Percentiles rank a stretch among this genome's conserved stretches.
phyloP scores from a whole-genome alignment of 2,797 vertebrate genomes.

The Momotus momota region DNA sequence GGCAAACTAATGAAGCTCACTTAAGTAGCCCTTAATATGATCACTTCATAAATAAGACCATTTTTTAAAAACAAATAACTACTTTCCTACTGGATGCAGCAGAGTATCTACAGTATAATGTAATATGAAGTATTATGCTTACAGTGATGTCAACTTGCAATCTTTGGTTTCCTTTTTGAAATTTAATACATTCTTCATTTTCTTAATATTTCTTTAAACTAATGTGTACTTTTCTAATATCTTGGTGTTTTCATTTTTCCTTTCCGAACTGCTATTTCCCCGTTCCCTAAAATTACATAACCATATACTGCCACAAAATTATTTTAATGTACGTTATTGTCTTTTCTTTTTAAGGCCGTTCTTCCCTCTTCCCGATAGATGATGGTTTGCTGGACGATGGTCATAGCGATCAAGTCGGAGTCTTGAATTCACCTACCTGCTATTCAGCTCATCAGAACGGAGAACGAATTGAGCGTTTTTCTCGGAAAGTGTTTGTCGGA shows the following conservation, averaged over 20 bases:
- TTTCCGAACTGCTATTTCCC: not conserved
- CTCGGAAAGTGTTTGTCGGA: constrained; percentile 97
- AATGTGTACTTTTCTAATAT: not conserved
- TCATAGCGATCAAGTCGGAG: constrained; percentile 92
- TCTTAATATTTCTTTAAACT: constrained; percentile 18
- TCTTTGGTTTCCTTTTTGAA: constrained; percentile 17
- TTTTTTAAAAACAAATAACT: not conserved
- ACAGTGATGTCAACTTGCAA: not conserved
- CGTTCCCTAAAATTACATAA: not conserved
- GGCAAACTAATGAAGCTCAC: not conserved
- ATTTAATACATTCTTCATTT: not conserved
- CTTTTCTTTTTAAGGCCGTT: constrained; percentile 86
- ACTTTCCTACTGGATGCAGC: not conserved
- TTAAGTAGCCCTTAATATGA: not conserved
- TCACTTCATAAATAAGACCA: not conserved
- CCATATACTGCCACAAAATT: not conserved
- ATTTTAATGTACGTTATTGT: constrained; percentile 27
- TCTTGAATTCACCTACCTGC: constrained; percentile 90
- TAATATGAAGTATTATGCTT: not conserved
- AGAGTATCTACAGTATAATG: not conserved
- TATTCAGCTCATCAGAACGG: constrained; percentile 95
- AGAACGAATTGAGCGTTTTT: constrained; percentile 95
- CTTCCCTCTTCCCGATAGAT: constrained; percentile 96
- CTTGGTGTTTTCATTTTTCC: not conserved
- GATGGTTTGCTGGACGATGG: constrained; percentile 94